These are phyloP conservation scores for Falco naumanni DNA, from an alignment of 2,797 vertebrate species.

Conservation along the genomic window DNA sequence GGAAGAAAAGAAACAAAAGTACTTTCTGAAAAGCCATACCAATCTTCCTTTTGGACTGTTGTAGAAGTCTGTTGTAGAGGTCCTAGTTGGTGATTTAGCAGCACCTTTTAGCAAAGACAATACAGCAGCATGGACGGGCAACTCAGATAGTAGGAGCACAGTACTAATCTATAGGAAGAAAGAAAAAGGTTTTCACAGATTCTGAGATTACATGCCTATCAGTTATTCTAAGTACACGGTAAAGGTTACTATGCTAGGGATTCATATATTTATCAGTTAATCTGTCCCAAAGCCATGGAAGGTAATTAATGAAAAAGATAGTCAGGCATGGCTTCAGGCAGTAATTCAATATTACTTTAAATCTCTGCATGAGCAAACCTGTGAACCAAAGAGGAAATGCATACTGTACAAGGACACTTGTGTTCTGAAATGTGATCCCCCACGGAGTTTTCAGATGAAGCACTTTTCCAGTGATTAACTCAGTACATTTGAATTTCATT, in stretches of 20 bases:
- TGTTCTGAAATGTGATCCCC: conserved; percentile 62
- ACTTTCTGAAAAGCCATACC: not conserved
- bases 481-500: conserved; percentile 62
- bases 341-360: conserved; percentile 68
- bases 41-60: not conserved
- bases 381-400: conserved; percentile 65
- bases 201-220: conserved; percentile 19
- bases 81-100: not conserved
- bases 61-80: not conserved
- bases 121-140: not conserved
- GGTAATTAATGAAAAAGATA: conserved; percentile 70
- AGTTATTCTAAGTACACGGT: conserved; percentile 15
- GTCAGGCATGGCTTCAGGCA: conserved; percentile 62
- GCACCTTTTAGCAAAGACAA: not conserved
- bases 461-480: conserved; percentile 69
- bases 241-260: conserved; percentile 47
- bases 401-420: conserved; percentile 59
- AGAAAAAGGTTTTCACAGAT: not conserved
- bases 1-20: not conserved
- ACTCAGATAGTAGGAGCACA: not conserved
- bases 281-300: conserved; percentile 65
- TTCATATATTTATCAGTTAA: conserved; percentile 65
- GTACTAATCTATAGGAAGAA: not conserved
- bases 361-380: conserved; percentile 60
- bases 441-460: conserved; percentile 31